A percentile compares a stretch with the other conserved stretches of the same genome.
Conservation (phyloP, 2,797 vertebrate species). For the Fringilla coelebs region DNA sequence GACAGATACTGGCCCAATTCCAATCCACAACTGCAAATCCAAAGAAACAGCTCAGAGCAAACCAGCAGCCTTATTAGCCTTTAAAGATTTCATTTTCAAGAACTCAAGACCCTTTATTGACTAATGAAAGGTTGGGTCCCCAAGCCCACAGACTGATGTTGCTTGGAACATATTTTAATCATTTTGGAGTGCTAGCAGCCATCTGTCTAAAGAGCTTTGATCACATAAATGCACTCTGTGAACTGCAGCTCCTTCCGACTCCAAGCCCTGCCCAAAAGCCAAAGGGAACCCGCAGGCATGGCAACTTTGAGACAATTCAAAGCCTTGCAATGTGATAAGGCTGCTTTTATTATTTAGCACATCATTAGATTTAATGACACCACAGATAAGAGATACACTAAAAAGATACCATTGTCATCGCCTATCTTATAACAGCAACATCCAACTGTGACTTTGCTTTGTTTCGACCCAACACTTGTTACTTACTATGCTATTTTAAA, state of each 20-base stretch:
- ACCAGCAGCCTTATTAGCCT: slow-evolving; percentile 60
- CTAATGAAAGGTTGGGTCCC: slow-evolving; percentile 65
- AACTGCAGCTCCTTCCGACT: slow-evolving; percentile 44
- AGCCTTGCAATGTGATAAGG: slow-evolving; percentile 36
- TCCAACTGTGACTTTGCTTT: slow-evolving; percentile 38
- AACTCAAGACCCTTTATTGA: slow-evolving; percentile 65
- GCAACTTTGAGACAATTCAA: slow-evolving; percentile 35
- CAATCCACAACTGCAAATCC: slow-evolving; percentile 49
- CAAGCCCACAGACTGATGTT: slow-evolving; percentile 59
- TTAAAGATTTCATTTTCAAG: slow-evolving; percentile 69
- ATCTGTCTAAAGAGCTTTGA: slow-evolving; percentile 57
- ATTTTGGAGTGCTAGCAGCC: slow-evolving; percentile 58
- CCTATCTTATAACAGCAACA: slow-evolving; percentile 54
- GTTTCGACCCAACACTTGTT: slow-evolving; percentile 19
- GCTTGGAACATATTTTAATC: slow-evolving; percentile 64
- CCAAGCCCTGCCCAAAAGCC: slow-evolving; percentile 33
- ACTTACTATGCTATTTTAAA: background rate
- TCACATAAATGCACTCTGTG: slow-evolving; percentile 38
- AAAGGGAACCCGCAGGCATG: slow-evolving; percentile 5
- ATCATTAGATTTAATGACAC: slow-evolving; percentile 61
- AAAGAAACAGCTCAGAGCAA: slow-evolving; percentile 52
- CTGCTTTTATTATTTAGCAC: slow-evolving; percentile 58
- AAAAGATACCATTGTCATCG: slow-evolving; percentile 63
- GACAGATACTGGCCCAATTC: slow-evolving; percentile 49
- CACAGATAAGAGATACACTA: slow-evolving; percentile 54